Percentiles rank a stretch among this genome's conserved stretches.
These are phyloP conservation scores for Drosophila serrata DNA, from an alignment of 1,140 invertebrate genomes.

Conservation along the genomic window DNA sequence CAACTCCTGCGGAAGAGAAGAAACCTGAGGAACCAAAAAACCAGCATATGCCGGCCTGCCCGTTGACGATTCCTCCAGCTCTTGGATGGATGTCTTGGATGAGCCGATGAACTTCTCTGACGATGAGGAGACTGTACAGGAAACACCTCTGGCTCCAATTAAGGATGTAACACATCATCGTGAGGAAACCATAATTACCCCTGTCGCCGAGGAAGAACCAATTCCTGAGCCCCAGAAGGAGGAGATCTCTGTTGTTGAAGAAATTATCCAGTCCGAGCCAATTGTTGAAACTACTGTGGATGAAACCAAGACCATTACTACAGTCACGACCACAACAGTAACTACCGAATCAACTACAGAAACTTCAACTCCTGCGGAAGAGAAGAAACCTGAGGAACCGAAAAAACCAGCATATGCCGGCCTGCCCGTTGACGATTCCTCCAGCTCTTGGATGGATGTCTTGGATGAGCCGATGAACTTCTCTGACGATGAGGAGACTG, in stretches of 20 bases:
- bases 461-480: no score
- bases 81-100: slow-evolving; percentile 85
- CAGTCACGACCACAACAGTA: no score
- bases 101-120: slow-evolving; percentile 68
- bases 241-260: not conserved
- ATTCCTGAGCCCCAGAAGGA: no score
- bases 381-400: slow-evolving; percentile 15
- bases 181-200: no score
- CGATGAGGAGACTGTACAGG: no score
- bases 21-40: slow-evolving; percentile 38
- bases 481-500: no score
- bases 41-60: slow-evolving; percentile 85
- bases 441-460: no score
- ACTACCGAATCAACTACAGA: no score
- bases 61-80: slow-evolving; percentile 85
- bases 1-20: not conserved
- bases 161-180: not conserved
- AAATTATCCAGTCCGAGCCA: not conserved
- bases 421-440: slow-evolving; percentile 85
- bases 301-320: no score
- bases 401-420: slow-evolving; percentile 82
- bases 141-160: not conserved
- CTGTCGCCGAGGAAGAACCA: no score
- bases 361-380: no score
- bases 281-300: not conserved